A percentile compares a stretch with the other conserved stretches of the same genome.
Evolutionary conservation across 92 coral and sea anemone species (phyloP).

Genomic region (Blastomussa wellsi): DNA sequence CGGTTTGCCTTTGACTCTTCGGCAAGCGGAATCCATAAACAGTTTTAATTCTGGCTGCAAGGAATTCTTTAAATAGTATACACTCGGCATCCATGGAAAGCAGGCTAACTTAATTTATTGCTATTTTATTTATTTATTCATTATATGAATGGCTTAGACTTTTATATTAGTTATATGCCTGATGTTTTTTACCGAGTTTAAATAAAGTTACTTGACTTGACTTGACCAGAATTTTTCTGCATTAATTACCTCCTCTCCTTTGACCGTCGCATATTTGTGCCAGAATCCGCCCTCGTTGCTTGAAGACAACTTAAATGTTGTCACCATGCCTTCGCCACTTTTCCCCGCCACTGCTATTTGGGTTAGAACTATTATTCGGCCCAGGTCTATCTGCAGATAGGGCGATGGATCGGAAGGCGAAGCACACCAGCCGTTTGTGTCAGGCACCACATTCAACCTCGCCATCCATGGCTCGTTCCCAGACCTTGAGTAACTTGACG

Average conservation of each 20-base stretch:
- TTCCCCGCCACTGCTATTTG: conserved; percentile 53
- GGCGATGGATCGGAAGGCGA: conserved; percentile 20
- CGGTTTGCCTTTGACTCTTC: too few species aligned
- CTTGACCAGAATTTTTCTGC: too few species aligned
- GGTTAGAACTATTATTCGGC: conserved; percentile 37
- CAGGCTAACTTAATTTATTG: too few species aligned
- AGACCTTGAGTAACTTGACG: conserved; percentile 43
- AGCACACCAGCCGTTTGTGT: conserved; percentile 60
- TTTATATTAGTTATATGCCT: too few species aligned
- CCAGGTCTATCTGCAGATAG: conserved; percentile 55
- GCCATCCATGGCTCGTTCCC: conserved; percentile 58
- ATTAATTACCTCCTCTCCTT: neutral
- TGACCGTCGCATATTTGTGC: conserved; percentile 26
- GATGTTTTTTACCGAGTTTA: too few species aligned
- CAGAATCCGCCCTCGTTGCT: conserved; percentile 54
- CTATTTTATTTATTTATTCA: too few species aligned
- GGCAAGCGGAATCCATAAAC: too few species aligned
- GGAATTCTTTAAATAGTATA: too few species aligned
- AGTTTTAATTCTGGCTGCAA: too few species aligned
- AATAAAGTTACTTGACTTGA: too few species aligned
- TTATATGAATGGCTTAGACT: too few species aligned
- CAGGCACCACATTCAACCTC: conserved; percentile 24
- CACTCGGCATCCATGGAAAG: too few species aligned
- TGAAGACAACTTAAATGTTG: conserved; percentile 40
- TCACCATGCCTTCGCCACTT: conserved; percentile 50